Percentiles rank a stretch among this genome's conserved stretches.
Conservation (phyloP, 2,888 invertebrate genomes). For the Stramonita haemastoma region DNA sequence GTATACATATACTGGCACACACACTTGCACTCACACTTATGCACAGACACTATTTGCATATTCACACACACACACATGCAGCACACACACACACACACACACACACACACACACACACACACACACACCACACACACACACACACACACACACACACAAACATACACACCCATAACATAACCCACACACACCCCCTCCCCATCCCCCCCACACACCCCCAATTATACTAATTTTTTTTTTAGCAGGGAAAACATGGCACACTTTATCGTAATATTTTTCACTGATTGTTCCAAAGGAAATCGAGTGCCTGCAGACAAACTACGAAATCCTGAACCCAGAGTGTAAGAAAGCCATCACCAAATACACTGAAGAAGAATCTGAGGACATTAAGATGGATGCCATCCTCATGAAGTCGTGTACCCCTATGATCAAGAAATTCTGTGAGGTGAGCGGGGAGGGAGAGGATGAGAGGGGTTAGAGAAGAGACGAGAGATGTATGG, state of each 20-base stretch:
- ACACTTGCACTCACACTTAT: background rate
- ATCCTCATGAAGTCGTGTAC: constrained; percentile 90
- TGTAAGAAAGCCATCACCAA: constrained; percentile 89
- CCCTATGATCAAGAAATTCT: constrained; percentile 91
- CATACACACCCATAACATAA: no score
- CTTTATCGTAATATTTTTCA: no score
- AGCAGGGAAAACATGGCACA: no score
- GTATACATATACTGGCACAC: background rate
- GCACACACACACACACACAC: no score
- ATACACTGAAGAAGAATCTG: constrained; percentile 91
- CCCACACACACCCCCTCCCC: no score
- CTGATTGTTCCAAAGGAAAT: constrained; percentile 84
- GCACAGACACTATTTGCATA: background rate
- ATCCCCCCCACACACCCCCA: no score
- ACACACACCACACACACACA: no score
- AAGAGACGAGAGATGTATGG: background rate
- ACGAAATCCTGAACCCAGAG: constrained; percentile 71
- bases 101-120: no score
- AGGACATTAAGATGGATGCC: constrained; percentile 92
- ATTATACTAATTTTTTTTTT: no score
- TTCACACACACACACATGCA: no score
- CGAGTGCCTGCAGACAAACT: constrained; percentile 89
- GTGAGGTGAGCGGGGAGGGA: constrained; percentile 82
- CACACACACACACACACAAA: no score
- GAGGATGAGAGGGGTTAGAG: background rate